Evolutionary conservation across 2,797 vertebrate genomes (phyloP).

Genomic region (Pseudomugil tenellus): DNA sequence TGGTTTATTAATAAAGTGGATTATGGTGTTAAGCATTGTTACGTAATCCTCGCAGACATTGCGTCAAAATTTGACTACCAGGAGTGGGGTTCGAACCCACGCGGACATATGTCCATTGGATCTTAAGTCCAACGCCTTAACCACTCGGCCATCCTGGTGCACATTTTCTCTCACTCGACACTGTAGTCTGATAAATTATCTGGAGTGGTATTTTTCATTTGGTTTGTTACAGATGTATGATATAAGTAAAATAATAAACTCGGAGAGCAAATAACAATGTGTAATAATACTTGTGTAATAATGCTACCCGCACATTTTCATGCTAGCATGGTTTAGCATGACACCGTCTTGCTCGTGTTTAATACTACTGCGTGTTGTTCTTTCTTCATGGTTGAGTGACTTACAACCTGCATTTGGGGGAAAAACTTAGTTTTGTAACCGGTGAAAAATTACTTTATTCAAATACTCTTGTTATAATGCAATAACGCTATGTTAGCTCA

Average conservation of each 20-base stretch:
- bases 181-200: too few species aligned
- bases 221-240: too few species aligned
- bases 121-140: constrained; percentile 92
- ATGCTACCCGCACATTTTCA: neutral
- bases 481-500: neutral
- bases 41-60: neutral
- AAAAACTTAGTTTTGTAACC: neutral
- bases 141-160: constrained; percentile 90
- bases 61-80: constrained; percentile 70
- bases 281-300: neutral
- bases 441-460: neutral
- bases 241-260: neutral
- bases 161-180: too few species aligned
- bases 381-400: neutral
- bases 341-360: neutral
- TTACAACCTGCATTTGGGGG: neutral
- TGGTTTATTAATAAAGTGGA: neutral
- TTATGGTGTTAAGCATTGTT: too few species aligned
- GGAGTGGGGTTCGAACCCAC: constrained; percentile 91
- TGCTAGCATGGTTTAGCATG: neutral
- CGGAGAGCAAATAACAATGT: too few species aligned
- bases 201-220: too few species aligned
- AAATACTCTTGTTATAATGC: neutral
- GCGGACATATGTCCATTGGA: constrained; percentile 89
- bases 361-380: neutral